A percentile compares a stretch with the other conserved stretches of the same genome.
Conservation (phyloP, 2,888 invertebrate genomes). For the Agrochola macilenta region DNA sequence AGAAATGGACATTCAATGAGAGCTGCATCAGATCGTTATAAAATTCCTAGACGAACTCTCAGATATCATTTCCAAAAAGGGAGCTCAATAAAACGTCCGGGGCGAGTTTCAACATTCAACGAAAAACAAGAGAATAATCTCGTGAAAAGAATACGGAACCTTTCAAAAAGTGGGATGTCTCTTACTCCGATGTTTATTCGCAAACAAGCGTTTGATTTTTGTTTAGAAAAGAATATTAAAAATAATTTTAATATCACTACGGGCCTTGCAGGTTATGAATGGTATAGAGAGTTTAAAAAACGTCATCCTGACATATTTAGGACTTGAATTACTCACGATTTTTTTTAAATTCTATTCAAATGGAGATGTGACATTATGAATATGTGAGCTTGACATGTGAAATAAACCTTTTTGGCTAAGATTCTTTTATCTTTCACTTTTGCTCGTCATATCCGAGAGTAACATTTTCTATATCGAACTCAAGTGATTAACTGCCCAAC, state of each 20-base stretch:
- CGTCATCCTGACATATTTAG: not conserved
- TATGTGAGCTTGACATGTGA: not conserved
- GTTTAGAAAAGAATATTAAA: conserved; percentile 21
- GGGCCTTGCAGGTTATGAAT: conserved; percentile 4
- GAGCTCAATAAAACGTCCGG: not conserved
- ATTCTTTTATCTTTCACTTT: not conserved
- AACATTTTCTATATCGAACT: not conserved
- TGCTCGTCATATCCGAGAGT: not conserved
- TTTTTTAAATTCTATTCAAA: not conserved
- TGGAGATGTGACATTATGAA: not conserved
- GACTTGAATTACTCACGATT: not conserved
- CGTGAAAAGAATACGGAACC: not conserved
- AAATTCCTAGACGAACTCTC: conserved; percentile 23
- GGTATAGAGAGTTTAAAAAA: conserved; percentile 11
- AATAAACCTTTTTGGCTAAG: not conserved
- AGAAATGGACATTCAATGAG: not conserved
- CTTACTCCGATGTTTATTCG: conserved; percentile 7
- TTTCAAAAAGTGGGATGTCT: not conserved
- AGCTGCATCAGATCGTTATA: conserved; percentile 3
- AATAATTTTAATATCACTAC: conserved; percentile 1
- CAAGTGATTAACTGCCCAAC: not conserved
- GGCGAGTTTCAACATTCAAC: not conserved
- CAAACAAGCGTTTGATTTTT: conserved; percentile 21
- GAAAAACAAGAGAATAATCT: conserved; percentile 19
- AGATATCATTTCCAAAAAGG: not conserved